Base-by-base conservation (phyloP, 53 echinoderm and acorn worm species). In the Zoroaster sp. region DNA sequence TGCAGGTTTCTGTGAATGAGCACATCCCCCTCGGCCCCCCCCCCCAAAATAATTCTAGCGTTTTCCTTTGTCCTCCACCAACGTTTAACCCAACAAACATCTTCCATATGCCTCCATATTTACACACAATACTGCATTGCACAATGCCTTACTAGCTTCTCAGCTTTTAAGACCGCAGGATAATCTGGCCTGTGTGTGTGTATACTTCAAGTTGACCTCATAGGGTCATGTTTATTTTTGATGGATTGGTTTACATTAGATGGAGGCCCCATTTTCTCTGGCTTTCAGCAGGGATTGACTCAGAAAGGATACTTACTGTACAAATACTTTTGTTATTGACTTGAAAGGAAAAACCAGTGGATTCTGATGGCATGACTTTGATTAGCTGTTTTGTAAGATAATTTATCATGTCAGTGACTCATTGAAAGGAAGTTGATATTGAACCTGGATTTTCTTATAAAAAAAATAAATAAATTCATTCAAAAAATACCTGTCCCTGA, bases 161-260 rank as follows among this genome's bases (percentile, higher is more conserved):
- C 66, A 43, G 82, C 82, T 82, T 82, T 17, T n/a, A n/a, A 28
- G 35, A 37, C 54, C 41, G 35, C 37, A 33, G 85, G 85, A 85
- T 85, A 42, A 85, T 85, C 85, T 35, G 40, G 40, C 11, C 8
- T 74, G 74, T 41, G 68, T 81, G 67, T 81, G 68, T 38, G 65
- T 80, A 38, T 80, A 80, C 80, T 28, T 12, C 40, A 66, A 35
- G 7, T 71, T 85, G 85, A 85, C 85, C 85, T 85, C 71, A 47
- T 66, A 13, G 71, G 85, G 70, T 71, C 51, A 45, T 85, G 85
- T 85, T 85, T 85, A 85, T 85, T 85, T 85, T 40, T 85, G 85
- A 85, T 85, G 85, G 72, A 85, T 85, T 67, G 85, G 85, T 85
- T 85, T 85, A 85, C 85, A 85, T 85, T 70, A 46, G 49, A 71